phyloP scores from a whole-genome alignment of 2,888 invertebrate species.

The Tetropium fuscum region DNA sequence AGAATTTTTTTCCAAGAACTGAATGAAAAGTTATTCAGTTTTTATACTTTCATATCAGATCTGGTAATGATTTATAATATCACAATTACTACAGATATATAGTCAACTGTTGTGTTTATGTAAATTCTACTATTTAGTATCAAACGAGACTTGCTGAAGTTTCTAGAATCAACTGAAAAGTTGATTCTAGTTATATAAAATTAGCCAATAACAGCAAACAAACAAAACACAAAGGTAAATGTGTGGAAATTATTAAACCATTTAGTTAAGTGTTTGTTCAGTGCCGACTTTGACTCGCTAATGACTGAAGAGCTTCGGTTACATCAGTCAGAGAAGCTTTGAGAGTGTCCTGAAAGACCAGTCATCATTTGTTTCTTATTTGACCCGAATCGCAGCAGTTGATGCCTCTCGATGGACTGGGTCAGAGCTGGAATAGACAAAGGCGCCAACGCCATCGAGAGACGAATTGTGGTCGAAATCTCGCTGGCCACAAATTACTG shows the following conservation, averaged over 20 bases:
- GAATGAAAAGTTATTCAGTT: too few species aligned
- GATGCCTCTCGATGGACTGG: conserved; percentile 25
- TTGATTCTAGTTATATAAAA: too few species aligned
- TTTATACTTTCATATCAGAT: too few species aligned
- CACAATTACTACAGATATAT: too few species aligned
- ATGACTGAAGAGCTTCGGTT: conserved; percentile 17
- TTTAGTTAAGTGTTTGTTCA: conserved; percentile 26
- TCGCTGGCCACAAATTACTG: conserved; percentile 30
- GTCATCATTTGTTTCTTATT: conserved; percentile 27
- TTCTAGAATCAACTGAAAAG: too few species aligned
- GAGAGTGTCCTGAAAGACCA: conserved; percentile 16
- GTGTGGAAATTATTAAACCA: conserved; percentile 18
- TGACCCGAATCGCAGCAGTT: conserved; percentile 27
- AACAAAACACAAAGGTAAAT: not conserved
- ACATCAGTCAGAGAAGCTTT: conserved; percentile 17
- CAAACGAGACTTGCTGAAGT: too few species aligned
- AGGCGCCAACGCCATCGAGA: conserved; percentile 32
- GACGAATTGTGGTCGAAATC: conserved; percentile 28
- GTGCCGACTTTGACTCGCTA: conserved; percentile 22
- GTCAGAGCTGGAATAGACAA: conserved; percentile 31
- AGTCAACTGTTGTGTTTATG: too few species aligned
- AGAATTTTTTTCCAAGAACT: too few species aligned
- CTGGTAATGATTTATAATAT: not conserved
- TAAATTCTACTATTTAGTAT: too few species aligned
- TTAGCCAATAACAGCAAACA: not conserved